Base-by-base conservation (phyloP, 2,113 vertebrate genomes). In the Rattus rattus region DNA sequence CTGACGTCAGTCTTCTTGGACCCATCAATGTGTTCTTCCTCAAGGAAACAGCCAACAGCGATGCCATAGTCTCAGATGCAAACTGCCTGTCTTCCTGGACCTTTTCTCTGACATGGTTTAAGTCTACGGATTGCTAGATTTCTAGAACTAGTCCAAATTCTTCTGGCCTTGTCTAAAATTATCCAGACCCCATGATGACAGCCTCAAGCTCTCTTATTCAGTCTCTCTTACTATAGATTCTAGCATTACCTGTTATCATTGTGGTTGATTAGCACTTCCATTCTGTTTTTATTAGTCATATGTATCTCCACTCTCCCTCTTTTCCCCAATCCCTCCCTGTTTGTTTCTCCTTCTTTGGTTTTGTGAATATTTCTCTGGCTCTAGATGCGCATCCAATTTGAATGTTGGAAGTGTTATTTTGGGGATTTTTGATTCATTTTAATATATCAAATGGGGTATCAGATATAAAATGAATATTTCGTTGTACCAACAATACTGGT, bases 151-250 rank as follows among this genome's bases (percentile, higher is more conserved):
- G 11, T 83, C 54, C 73, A 67, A 10, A 33, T 47, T 79, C 16
- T 84, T 87, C 43, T 86, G 61, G 76, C 59, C 59, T 52, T 54
- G 2, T 79, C 36, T 65, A 26, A 93, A 83, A 59, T 75, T 79
- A 83, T 70, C 36, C 22, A 89, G 26, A 30, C 28, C 12, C 56
- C 3, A 0, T 12, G 12, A 70, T 84, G 80, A 88, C 43, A 96
- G 47, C 56, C 16, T 17, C 43, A 72, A 85, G 20, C 43, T 80
- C 76, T 95, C 22, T 88, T 63, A 94, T 70, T 85, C 59, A 75
- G 77, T 83, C 63, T 83, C 56, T 33, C 85, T 90, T 85, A 75
- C 8, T 80, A 39, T 85, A 75, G 54, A 87, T 91, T 95, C 56
- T 80, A 59, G 56, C 88, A 30, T 43, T 36, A 22, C 76, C 52